phyloP scores from a whole-genome alignment of 2,113 vertebrate species.

The Strix uralensis region DNA sequence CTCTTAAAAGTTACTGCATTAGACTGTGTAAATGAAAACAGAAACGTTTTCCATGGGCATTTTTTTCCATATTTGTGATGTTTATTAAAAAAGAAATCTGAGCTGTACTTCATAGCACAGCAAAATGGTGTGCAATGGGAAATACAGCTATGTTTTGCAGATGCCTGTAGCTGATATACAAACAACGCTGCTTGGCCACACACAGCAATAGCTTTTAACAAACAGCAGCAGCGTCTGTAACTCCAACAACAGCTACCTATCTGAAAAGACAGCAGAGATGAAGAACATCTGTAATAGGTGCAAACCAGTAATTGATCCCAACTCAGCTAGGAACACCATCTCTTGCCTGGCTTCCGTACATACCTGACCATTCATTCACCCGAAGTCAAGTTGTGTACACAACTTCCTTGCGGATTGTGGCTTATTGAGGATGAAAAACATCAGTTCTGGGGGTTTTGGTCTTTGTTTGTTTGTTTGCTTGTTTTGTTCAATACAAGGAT shows the following conservation, averaged over 20 bases:
- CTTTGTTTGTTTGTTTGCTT: not conserved
- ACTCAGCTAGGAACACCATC: not conserved
- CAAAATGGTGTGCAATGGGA: not conserved
- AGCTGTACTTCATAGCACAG: not conserved
- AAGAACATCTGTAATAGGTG: not conserved
- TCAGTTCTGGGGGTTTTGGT: not conserved
- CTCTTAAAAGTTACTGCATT: not conserved
- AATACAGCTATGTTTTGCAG: not conserved
- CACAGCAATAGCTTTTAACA: not conserved
- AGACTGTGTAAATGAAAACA: not conserved
- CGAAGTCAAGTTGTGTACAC: not conserved
- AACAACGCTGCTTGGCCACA: not conserved
- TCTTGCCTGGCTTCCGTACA: not conserved
- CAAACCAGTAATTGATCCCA: not conserved
- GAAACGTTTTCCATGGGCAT: not conserved
- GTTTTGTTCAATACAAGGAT: not conserved
- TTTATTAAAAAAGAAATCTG: constrained; percentile 26
- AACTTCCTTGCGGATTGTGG: rapidly evolving
- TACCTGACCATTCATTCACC: not conserved
- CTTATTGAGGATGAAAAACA: not conserved
- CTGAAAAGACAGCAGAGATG: not conserved
- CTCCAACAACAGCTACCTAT: not conserved
- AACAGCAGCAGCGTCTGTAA: not conserved
- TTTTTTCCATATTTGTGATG: not conserved
- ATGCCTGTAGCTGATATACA: constrained; percentile 3